Base-by-base conservation (phyloP, 2,797 vertebrate genomes). In the Enteromius trimaculatus region DNA sequence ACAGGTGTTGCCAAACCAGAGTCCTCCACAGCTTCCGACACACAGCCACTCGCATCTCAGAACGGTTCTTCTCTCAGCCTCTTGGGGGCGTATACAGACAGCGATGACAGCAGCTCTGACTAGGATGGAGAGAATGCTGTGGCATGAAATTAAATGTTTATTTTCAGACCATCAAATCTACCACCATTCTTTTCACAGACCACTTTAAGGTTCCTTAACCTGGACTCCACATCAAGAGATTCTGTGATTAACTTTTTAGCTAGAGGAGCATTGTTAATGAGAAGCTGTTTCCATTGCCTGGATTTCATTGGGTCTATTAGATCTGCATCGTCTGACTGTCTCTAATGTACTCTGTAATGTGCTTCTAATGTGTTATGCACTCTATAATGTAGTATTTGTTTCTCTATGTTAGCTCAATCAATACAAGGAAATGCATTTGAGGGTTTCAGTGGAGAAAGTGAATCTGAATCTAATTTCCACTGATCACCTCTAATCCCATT, bases 81-180 rank as follows among this genome's bases (percentile, higher is more conserved):
- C 87, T 84, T 99, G 91, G 97, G 96, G 71, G 92, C 92, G 0
- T 99, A 98, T 86, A 93, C 93, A 0, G 97, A 97, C 94, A 99
- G 97, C 0, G 97, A 96, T 76, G 96, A 95, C 89, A 95, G 95
- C 2, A 44, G 89, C 58, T 96, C 93, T 51, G 89, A 90, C 16
- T 81, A 78, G 60, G n/a, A 65, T n/a, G 17, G 23, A 53, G 55
- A 42, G 14, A 42, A n/a, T n/a, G 19, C 51, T 21, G 51, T 53
- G 19, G 51, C 51, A 3, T 75, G 31, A 34, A 79, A 49, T 9
- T 8, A 71, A 60, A 42, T 23, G 26, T 47, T 26, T 37, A 17
- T 49, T 70, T 72, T 62, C 14, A 72, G 19, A 39, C 34, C 65
- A 42, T 23, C 23, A 23, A 19, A 29, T 47, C 21, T 1, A 31